Evolutionary conservation across 2,888 invertebrate species (phyloP), one percentile per base, ranked within the genome.

Genomic region (Trichopria drosophilae): DNA sequence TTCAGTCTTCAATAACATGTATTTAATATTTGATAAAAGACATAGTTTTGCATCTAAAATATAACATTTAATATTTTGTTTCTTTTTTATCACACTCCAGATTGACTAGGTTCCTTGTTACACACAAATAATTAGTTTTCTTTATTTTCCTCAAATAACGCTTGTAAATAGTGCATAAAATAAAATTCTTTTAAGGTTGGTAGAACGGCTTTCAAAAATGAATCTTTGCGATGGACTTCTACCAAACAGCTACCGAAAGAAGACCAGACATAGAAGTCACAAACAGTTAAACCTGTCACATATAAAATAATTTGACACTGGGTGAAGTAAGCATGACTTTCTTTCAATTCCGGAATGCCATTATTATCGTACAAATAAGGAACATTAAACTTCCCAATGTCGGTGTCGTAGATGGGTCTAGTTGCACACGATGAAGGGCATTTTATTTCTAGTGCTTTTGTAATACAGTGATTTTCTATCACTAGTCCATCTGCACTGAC

Each of bases 361-460:
- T 40, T 12, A 16, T 13, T 13, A n/a, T 13, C 23, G n/a, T 40
- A n/a, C 26, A 51, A 28, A 26, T 51, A 51, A n/a, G 23, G 28
- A 22, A 51, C 51, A 15, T 51, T 51, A 19, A 22, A 47, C n/a
- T 9, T 18, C 22, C 31, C 12, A 10, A n/a, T 39, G 16, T n/a
- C 28, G 9, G 16, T 12, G 39, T 55, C 31, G 18, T 49, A 37
- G 28, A 55, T 39, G 31, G 52, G 40, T 45, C 44, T 46, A 10
- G 29, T 23, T n/a, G 31, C 23, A 29, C 56, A 58, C 4, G 41
- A 40, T 13, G 24, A 36, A 1, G 57, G 57, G 24, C 59, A 58
- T 43, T 59, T 59, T 28, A 60, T 40, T 50, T 58, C 60, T 2
- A 60, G n/a, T 13, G 49, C n/a, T 52, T 49, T 55, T n/a, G 15